Base-by-base conservation (phyloP, 2,888 invertebrate genomes). In the Archips crataeganus region DNA sequence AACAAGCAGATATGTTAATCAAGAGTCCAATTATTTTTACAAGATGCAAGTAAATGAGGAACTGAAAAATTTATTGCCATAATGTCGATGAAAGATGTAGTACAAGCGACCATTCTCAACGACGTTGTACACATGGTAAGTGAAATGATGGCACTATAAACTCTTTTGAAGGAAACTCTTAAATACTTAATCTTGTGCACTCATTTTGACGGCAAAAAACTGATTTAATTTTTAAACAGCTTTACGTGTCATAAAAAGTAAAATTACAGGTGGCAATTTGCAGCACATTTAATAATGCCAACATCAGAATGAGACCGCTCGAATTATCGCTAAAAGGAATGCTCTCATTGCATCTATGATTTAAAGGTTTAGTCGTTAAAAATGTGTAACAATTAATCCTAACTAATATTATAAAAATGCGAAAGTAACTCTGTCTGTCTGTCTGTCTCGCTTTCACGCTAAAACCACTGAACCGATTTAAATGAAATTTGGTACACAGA, bases 1-100 rank as follows among this genome's bases (percentile, higher is more conserved):
- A 82, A 82, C 72, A 3, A 62, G 64, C 68, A 42, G 82, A 87
- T 76, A 84, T 83, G 86, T 89, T 87, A 85, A 88, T 86, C 82
- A 83, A 82, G 78, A 70, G 79, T 72, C 77, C 82, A 81, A 80
- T 83, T 86, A 84, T 82, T 82, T 82, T 65, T 65, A 49, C 36
- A 32, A 62, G 70, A 63, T 49, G 45, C 15, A 49, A 64, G 59
- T n/a, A 36, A 39, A 64, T n/a, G 59, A 59, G 36, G 49, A 54
- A 23, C 23, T 39, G 61, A 39, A 42, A 36, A 2, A 60, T 36
- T 59, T 8, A n/a, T 3, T 11, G 1, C 57, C 4, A 57, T 32
- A 57, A 32, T 11, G 32, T 57, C 23, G 23, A n/a, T 57, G 57
- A 57, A 32, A 57, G 4, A 54, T 54, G 13, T n/a, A 6, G 57